Evolutionary conservation across 1,140 invertebrate genomes (phyloP), one percentile per base, ranked within the genome.

Genomic region (Spodoptera frugiperda): DNA sequence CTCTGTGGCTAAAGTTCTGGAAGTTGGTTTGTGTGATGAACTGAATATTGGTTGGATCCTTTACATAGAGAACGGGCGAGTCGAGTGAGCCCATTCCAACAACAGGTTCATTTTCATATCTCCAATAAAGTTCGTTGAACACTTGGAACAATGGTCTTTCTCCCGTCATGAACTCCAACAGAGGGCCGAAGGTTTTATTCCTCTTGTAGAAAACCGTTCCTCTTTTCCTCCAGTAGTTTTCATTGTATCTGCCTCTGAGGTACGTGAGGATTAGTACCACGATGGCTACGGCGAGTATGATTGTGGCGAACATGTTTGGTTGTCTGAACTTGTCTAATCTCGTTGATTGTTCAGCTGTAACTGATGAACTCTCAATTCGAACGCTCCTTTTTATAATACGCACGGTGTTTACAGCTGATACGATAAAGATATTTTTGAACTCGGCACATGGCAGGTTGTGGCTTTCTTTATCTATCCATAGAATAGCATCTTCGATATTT

Each of bases 41-140:
- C 44, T 91, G 89, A 3, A 96, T 91, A 1, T 96, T 86, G 2
- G 93, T 86, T 0, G 93, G 90, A 86, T 96, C 93, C 15, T 91
- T 89, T 0, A 95, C 59, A 5, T 95, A 83, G 5, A 95, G 68
- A 0, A 82, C 72, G 0, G 95, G 95, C 1, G 88, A 85, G 19
- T 83, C 49, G 14, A 93, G 80, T 3, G 90, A 80, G 21, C 88
- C 94, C 15, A 89, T 79, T 6, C 93, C 94, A 11, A 91, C 76
- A 1, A 75, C 81, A 9, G 83, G 82, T n/a, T 79, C 82, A 3
- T 83, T 76, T 44, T 71, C 53, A 67, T 82, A 76, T 61, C 79
- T 54, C 15, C 80, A 81, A 65, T 89, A 89, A 8, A 87, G 53
- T 0, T 84, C 77, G 14, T 59, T 30, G 3, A 82, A 55, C 8